phyloP scores from a whole-genome alignment of 2,797 vertebrate genomes.

The Brotula barbata region DNA sequence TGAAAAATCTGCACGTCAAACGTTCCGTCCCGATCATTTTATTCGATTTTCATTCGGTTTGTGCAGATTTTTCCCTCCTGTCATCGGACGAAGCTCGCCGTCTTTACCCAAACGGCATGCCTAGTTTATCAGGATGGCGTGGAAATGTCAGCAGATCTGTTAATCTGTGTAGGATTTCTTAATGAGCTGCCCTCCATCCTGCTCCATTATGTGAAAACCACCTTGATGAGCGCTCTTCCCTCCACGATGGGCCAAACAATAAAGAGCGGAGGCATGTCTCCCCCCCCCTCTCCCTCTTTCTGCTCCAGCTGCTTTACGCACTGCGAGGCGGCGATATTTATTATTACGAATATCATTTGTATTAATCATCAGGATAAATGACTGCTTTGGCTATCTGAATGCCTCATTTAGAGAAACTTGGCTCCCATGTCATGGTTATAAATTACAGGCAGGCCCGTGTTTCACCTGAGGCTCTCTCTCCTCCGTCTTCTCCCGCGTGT shows the following conservation, averaged over 20 bases:
- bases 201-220: conserved; percentile 14
- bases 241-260: conserved; percentile 26
- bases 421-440: conserved; percentile 99
- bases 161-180: conserved; percentile 2
- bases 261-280: conserved; percentile 29
- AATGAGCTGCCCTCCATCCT: neutral
- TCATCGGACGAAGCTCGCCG: too few relatives aligned
- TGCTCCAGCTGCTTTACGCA: conserved; percentile 50
- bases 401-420: conserved; percentile 99
- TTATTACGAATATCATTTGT: conserved; percentile 99
- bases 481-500: conserved; percentile 25
- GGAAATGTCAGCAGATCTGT: conserved; percentile 1
- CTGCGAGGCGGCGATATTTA: conserved; percentile 90
- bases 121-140: conserved; percentile 10
- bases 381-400: conserved; percentile 99
- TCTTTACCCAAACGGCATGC: neutral
- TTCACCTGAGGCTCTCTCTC: conserved; percentile 89
- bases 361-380: conserved; percentile 99
- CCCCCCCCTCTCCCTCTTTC: conserved; percentile 10
- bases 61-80: too few relatives aligned
- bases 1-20: too few relatives aligned
- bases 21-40: too few relatives aligned
- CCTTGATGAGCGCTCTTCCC: conserved; percentile 12
- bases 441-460: conserved; percentile 93
- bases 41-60: too few relatives aligned